Conservation (phyloP, 2,888 invertebrate genomes). For the Petrolisthes cinctipes region DNA sequence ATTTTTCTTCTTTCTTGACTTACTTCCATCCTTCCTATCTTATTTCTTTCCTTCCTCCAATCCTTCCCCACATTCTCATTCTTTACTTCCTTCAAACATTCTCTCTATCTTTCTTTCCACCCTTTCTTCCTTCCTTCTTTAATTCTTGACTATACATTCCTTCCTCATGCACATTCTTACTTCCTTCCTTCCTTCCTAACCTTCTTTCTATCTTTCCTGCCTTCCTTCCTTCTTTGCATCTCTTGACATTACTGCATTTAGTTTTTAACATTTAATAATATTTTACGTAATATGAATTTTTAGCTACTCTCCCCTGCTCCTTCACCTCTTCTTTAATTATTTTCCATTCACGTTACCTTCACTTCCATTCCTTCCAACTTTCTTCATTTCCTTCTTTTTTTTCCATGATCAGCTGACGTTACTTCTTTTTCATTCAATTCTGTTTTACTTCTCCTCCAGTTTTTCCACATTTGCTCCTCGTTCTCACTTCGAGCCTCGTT, state of each 20-base stretch:
- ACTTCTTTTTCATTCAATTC: background rate
- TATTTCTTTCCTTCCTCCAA: background rate
- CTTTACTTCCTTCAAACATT: background rate
- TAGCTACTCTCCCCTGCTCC: slow-evolving; percentile 2
- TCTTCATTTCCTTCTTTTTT: background rate
- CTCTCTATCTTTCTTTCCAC: background rate
- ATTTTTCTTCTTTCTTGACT: background rate
- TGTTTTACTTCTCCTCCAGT: background rate
- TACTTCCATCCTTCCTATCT: background rate
- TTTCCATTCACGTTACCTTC: background rate
- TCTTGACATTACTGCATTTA: background rate
- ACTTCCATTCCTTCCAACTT: background rate
- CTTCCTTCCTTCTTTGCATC: background rate
- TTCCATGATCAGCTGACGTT: background rate
- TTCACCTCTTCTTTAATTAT: background rate
- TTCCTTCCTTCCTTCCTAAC: background rate
- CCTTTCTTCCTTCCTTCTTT: background rate
- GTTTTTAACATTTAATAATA: background rate
- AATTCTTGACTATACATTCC: background rate
- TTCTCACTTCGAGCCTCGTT: background rate
- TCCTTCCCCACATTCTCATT: background rate
- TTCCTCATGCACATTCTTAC: background rate
- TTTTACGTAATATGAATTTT: background rate
- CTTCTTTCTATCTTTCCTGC: background rate
- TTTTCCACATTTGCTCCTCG: background rate